Conservation (phyloP, 2,888 invertebrate genomes). For the Harpalus rufipes region DNA sequence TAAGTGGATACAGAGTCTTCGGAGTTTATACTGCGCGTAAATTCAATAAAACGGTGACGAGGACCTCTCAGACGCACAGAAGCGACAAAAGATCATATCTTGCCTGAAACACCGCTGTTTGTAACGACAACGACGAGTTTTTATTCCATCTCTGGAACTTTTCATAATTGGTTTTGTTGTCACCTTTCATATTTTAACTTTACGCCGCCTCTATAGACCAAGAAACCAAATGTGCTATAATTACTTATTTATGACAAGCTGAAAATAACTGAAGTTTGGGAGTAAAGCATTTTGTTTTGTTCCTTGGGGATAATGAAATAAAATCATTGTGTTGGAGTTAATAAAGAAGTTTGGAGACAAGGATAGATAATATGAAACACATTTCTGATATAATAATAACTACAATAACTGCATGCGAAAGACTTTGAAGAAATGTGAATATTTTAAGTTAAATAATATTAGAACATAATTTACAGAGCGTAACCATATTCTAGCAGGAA, state of each 20-base stretch:
- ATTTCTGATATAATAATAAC: no score
- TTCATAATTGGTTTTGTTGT: conserved; percentile 52
- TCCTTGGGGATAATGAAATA: background rate
- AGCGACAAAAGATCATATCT: conserved; percentile 40
- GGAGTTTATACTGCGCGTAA: conserved; percentile 50
- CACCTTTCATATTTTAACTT: conserved; percentile 42
- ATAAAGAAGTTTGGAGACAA: no score
- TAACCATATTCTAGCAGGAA: no score
- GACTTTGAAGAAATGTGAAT: no score
- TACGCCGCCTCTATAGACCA: background rate
- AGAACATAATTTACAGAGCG: no score
- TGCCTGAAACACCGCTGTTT: conserved; percentile 14
- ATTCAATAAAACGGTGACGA: conserved; percentile 48
- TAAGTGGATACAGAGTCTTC: conserved; percentile 45
- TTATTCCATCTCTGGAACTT: conserved; percentile 32
- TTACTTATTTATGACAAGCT: conserved; percentile 10
- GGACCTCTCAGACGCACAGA: background rate
- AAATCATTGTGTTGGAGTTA: no score
- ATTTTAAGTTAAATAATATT: no score
- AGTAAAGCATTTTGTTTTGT: background rate
- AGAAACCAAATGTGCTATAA: conserved; percentile 37
- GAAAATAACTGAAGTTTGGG: conserved; percentile 14
- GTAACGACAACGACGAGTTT: background rate
- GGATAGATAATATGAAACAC: no score
- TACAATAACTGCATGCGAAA: no score